Evolutionary conservation across 2,888 invertebrate species (phyloP), one percentile per base, ranked within the genome.

Genomic region (Xestoiulus laeticollis): DNA sequence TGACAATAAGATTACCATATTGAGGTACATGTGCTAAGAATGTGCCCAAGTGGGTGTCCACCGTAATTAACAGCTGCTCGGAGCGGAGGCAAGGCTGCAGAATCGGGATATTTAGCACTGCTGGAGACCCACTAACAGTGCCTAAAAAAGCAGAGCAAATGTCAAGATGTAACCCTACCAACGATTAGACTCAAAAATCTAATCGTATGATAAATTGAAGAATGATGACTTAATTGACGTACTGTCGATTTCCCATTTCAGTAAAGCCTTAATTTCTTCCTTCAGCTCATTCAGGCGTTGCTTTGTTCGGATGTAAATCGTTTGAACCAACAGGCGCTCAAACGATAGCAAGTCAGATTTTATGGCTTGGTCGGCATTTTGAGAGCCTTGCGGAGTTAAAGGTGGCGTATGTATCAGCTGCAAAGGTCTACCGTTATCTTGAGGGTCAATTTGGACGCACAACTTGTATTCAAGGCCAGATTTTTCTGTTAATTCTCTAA

Each of bases 41-140:
- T 93, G 96, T 95, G 0, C 99, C 99, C 10, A 97, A 97, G 92
- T 98, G 98, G 48, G 98, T 97, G 92, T 98, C 98, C 87, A 99
- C 97, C 38, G 98, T 96, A 88, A 99, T 96, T 88, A 98, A 94
- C 89, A 99, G 94, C 92, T 97, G 96, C 92, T 99, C 98, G 0
- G 98, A 98, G 89, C 97, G 94, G 91, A 98, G 93, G 92, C 97
- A 98, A 33, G 98, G 98, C 90, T 95, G 95, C 87, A 98, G 93
- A 89, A 98, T 95, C 1, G 98, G 97, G 88, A 98, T 96, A 38
- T 97, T 96, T 89, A 99, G 93, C 90, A 98, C 97, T 88, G 98
- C 97, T 44, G 99, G 98, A 89, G 98, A 96, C 43, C 98, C 98
- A 92, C 95, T 95, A 90, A 99, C 93, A 92, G 96, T 95, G 94